Percentiles rank a stretch among this genome's conserved stretches.
Conservation (phyloP, 2,888 invertebrate species). For the Oscheius sp. region DNA sequence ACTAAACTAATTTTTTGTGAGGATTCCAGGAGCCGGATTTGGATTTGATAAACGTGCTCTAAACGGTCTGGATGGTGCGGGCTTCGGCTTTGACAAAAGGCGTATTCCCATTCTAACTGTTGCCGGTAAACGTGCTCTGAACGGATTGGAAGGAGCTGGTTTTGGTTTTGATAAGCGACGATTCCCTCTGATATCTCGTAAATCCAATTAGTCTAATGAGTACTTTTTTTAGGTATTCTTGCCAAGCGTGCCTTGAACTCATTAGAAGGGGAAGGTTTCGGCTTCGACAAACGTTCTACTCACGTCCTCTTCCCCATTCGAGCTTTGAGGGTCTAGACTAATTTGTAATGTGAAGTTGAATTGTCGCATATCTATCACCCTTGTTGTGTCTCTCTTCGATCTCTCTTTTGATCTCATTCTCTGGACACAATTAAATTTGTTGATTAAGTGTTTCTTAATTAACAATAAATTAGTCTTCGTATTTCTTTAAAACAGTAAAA, state of each 20-base stretch:
- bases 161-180: conserved; percentile 51
- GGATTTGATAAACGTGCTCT: conserved; percentile 47
- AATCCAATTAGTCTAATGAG: background rate
- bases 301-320: conserved; percentile 11
- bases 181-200: conserved; percentile 1
- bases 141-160: conserved; percentile 45
- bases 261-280: conserved; percentile 46
- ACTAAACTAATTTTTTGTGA: conserved; percentile 19
- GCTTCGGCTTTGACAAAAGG: conserved; percentile 54
- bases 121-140: conserved; percentile 45
- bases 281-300: conserved; percentile 45
- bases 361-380: no score
- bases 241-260: conserved; percentile 48
- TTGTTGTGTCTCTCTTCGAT: no score
- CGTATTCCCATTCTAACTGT: background rate
- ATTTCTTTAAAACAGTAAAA: no score
- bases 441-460: no score
- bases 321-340: conserved; percentile 15
- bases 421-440: no score
- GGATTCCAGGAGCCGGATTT: conserved; percentile 30
- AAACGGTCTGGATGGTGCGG: conserved; percentile 44
- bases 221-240: conserved; percentile 21
- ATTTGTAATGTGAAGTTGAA: no score
- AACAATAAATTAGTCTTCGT: no score
- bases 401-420: no score